Conservation (phyloP, 2,888 invertebrate species). For the Leptinotarsa rubiginosa region DNA sequence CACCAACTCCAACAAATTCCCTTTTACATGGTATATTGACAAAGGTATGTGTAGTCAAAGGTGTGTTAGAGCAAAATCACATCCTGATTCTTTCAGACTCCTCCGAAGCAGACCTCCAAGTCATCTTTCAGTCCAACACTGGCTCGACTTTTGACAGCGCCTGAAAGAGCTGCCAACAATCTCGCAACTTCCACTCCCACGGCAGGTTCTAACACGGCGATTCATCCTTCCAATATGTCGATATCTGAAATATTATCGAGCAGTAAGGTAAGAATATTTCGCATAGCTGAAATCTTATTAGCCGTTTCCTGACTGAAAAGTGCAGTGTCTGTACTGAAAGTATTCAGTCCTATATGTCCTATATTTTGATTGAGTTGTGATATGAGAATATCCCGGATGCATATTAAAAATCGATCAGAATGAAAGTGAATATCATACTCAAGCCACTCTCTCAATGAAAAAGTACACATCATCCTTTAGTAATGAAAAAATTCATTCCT, state of each 20-base stretch:
- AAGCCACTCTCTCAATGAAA: too few species aligned
- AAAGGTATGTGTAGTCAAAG: conserved; percentile 67
- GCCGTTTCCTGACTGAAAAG: too few species aligned
- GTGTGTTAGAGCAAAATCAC: background rate
- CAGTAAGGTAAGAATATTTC: conserved; percentile 58
- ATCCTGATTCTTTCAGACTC: conserved; percentile 52
- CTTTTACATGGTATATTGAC: conserved; percentile 83
- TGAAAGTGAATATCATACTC: too few species aligned
- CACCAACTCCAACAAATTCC: conserved; percentile 70
- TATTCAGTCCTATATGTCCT: too few species aligned
- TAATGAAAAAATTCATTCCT: too few species aligned
- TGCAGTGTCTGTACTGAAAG: too few species aligned
- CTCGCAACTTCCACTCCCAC: conserved; percentile 47
- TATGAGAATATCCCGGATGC: too few species aligned
- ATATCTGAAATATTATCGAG: conserved; percentile 65
- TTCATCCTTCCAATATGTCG: conserved; percentile 59
- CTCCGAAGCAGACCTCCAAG: conserved; percentile 62
- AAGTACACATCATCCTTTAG: too few species aligned
- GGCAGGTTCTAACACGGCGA: conserved; percentile 41
- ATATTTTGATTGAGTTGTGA: too few species aligned
- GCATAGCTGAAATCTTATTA: background rate
- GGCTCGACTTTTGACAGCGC: conserved; percentile 82
- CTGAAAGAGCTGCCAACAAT: conserved; percentile 57
- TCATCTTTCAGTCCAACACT: conserved; percentile 84
- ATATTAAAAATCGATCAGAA: too few species aligned